Evolutionary conservation across 2,113 vertebrate species (phyloP).

Genomic region (Cynocephalus volans): DNA sequence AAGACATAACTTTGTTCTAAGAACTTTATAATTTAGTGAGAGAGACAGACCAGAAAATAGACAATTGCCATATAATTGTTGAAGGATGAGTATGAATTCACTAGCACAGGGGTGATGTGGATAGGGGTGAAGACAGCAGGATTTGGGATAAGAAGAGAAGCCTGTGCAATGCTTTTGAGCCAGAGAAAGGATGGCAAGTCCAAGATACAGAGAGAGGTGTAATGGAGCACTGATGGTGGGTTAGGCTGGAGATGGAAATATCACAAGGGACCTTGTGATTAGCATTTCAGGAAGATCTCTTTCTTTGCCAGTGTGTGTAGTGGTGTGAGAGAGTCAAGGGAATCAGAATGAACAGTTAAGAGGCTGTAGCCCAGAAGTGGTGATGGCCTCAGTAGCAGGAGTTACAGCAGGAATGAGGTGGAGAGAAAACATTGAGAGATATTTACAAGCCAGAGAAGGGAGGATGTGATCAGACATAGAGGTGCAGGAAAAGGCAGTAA

Average conservation of each 20-base stretch:
- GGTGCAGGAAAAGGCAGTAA: not conserved
- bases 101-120: not conserved
- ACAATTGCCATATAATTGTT: not conserved
- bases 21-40: not conserved
- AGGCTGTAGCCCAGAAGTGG: not conserved
- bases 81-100: not conserved
- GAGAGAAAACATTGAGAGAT: not conserved
- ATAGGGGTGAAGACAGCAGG: not conserved
- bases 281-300: not conserved
- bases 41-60: not conserved
- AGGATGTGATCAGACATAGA: not conserved
- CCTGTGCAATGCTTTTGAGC: not conserved
- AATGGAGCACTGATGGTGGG: rapidly evolving
- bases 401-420: not conserved
- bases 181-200: not conserved
- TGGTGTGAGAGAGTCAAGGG: not conserved
- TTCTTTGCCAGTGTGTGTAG: not conserved
- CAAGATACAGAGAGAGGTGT: not conserved
- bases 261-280: not conserved
- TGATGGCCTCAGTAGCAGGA: too few species aligned
- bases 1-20: not conserved
- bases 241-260: not conserved
- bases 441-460: not conserved
- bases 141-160: not conserved
- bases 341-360: not conserved